phyloP scores from a whole-genome alignment of 2,888 invertebrate species.

The Mythimna impura region DNA sequence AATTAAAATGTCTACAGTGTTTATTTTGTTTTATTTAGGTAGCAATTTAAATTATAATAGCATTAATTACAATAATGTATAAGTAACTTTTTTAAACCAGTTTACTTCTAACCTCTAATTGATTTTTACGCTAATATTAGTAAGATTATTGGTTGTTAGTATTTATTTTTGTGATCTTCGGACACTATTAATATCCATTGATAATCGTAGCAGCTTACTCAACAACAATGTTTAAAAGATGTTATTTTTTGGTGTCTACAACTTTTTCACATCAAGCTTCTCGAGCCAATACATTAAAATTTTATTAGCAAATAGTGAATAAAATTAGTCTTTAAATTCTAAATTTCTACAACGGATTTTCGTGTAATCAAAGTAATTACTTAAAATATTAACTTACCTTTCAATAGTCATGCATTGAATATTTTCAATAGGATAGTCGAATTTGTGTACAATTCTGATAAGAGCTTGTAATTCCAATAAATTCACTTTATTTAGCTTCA shows the following conservation, averaged over 20 bases:
- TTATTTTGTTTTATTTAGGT: no score
- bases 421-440: constrained; percentile 63
- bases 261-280: background rate
- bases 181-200: background rate
- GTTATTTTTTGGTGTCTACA: background rate
- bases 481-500: constrained; percentile 65
- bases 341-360: background rate
- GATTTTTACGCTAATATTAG: no score
- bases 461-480: constrained; percentile 68
- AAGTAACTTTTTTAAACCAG: no score
- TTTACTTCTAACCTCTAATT: no score
- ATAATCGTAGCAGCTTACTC: background rate
- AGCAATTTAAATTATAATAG: no score
- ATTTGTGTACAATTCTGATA: constrained; percentile 62
- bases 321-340: background rate
- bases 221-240: background rate
- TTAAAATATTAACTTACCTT: constrained; percentile 61
- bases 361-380: constrained; percentile 24
- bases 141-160: no score
- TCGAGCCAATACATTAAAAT: constrained; percentile 16
- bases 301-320: background rate
- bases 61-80: no score
- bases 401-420: constrained; percentile 64
- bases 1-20: no score
- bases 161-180: no score